Percentiles rank a stretch among this genome's conserved stretches.
These are phyloP conservation scores for Pachycephala philippinensis DNA, from an alignment of 2,113 vertebrate genomes.

Conservation along the genomic window DNA sequence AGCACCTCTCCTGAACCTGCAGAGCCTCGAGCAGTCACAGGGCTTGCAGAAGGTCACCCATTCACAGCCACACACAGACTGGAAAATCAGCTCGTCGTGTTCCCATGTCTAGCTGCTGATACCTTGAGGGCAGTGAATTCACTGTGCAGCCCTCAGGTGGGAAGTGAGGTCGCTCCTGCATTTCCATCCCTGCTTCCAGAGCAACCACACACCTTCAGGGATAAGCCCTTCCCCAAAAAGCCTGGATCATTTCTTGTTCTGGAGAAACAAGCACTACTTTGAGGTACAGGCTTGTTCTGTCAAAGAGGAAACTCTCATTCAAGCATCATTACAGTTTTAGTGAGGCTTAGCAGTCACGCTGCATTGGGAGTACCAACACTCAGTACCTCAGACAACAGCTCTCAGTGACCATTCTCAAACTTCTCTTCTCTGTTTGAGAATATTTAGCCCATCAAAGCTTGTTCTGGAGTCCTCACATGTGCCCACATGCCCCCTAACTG, in stretches of 20 bases:
- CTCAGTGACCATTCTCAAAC: not conserved
- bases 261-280: not conserved
- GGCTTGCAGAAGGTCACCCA: not conserved
- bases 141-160: not conserved
- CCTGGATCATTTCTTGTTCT: not conserved
- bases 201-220: not conserved
- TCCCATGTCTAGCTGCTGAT: not conserved
- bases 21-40: fast-evolving
- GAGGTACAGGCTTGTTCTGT: not conserved
- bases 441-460: not conserved
- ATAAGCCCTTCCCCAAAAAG: not conserved
- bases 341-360: not conserved
- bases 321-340: not conserved
- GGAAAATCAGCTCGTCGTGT: not conserved
- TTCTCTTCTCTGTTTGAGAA: not conserved
- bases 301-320: not conserved
- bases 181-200: not conserved
- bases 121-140: not conserved
- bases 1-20: not conserved
- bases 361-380: not conserved
- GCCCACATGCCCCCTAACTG: not conserved
- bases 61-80: not conserved
- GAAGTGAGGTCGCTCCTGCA: not conserved
- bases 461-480: not conserved
- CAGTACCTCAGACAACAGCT: not conserved